A percentile compares a stretch with the other conserved stretches of the same genome.
Conservation (phyloP, 2,888 invertebrate species). For the Drosophila villosipedis region DNA sequence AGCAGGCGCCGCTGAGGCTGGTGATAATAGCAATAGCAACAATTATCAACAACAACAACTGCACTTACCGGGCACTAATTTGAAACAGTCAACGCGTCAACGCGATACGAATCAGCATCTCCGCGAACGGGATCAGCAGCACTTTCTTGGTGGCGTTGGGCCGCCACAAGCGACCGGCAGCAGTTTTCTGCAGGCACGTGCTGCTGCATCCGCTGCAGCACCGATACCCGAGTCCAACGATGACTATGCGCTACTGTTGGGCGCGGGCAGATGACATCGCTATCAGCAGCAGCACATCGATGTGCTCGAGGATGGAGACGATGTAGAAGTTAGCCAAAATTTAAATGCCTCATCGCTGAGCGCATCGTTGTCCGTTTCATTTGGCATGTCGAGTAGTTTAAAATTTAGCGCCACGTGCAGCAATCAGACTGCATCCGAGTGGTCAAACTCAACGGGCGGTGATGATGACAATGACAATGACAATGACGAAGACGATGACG, state of each 20-base stretch:
- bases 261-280: slow-evolving; percentile 83
- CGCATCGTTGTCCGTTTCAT: slow-evolving; percentile 79
- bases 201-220: slow-evolving; percentile 64
- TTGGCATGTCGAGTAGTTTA: slow-evolving; percentile 81
- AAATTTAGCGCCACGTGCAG: slow-evolving; percentile 79
- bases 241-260: slow-evolving; percentile 78
- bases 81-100: slow-evolving; percentile 63
- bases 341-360: slow-evolving; percentile 76
- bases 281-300: slow-evolving; percentile 65
- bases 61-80: slow-evolving; percentile 59
- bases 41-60: slow-evolving; percentile 81
- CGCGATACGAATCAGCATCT: slow-evolving; percentile 74
- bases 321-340: slow-evolving; percentile 76
- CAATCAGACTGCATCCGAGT: slow-evolving; percentile 78
- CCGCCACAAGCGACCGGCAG: slow-evolving; percentile 63
- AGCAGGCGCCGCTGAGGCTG: slow-evolving; percentile 59
- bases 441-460: slow-evolving; percentile 76
- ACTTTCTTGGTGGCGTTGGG: slow-evolving; percentile 63
- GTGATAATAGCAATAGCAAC: slow-evolving; percentile 68
- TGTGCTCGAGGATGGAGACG: slow-evolving; percentile 64
- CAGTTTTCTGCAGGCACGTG: slow-evolving; percentile 77
- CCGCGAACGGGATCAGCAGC: slow-evolving; percentile 65
- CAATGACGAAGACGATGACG: slow-evolving; percentile 46
- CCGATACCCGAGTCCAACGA: slow-evolving; percentile 82
- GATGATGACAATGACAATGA: slow-evolving; percentile 64